Conservation (phyloP, 1,140 invertebrate species). For the Stegodyphus mimosarum region DNA sequence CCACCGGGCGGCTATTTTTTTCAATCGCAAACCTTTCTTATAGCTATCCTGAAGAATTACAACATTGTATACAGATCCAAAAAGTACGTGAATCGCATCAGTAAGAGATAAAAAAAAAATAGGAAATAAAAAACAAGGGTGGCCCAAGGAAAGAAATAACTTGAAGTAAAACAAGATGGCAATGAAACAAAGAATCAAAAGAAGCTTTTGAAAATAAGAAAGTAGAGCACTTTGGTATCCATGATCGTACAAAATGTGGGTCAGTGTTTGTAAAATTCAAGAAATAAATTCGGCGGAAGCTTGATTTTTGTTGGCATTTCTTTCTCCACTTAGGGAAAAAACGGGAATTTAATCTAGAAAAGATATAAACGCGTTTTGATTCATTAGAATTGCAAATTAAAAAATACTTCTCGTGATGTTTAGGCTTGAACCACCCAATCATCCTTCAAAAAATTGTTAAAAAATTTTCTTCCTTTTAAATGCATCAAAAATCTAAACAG, state of each 20-base stretch:
- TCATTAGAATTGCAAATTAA: background rate
- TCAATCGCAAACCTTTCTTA: background rate
- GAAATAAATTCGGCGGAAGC: background rate
- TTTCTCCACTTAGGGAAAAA: background rate
- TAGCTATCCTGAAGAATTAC: background rate
- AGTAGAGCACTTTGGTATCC: background rate
- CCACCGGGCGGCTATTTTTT: background rate
- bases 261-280: slow-evolving; percentile 5
- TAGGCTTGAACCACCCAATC: too few relatives aligned
- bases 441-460: too few relatives aligned
- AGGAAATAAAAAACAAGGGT: slow-evolving; percentile 13
- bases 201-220: background rate
- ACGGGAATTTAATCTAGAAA: background rate
- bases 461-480: too few relatives aligned
- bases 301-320: background rate
- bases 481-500: too few relatives aligned
- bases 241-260: background rate
- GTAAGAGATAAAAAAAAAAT: background rate
- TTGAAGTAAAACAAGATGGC: background rate
- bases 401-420: background rate
- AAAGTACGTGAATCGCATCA: slow-evolving; percentile 2
- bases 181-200: background rate
- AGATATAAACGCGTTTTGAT: too few relatives aligned
- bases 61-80: background rate
- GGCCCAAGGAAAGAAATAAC: background rate